Evolutionary conservation across 2,113 vertebrate species (phyloP).

Genomic region (Lipophrys pholis): DNA sequence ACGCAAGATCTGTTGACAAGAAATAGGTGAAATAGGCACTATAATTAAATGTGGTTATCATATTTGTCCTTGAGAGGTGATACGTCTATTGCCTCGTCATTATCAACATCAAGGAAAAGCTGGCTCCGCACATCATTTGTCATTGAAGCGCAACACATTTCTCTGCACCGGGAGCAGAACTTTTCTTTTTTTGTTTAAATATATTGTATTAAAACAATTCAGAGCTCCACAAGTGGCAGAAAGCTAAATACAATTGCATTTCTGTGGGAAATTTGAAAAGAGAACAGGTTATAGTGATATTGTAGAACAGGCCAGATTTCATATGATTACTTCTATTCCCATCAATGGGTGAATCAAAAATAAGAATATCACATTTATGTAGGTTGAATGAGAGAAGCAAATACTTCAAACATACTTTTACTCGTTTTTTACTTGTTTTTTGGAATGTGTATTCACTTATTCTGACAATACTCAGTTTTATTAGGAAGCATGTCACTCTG

Average conservation of each 20-base stretch:
- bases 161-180: not conserved
- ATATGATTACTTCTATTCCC: not conserved
- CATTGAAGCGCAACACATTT: not conserved
- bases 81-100: too few species aligned
- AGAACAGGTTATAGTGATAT: not conserved
- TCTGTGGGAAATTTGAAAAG: not conserved
- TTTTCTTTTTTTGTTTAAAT: too few species aligned
- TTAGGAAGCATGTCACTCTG: not conserved
- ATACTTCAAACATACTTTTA: not conserved
- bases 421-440: too few species aligned
- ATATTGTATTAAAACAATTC: not conserved
- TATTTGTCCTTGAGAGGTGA: too few species aligned
- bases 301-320: not conserved
- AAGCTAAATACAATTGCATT: not conserved
- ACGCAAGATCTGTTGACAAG: slow-evolving; percentile 24
- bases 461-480: not conserved
- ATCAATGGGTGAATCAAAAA: not conserved
- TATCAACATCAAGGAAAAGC: too few species aligned
- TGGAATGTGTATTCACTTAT: not conserved
- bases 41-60: too few species aligned
- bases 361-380: not conserved
- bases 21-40: not conserved
- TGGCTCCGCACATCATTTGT: too few species aligned
- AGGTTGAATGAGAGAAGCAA: not conserved
- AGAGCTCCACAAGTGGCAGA: not conserved